Evolutionary conservation across 2,888 invertebrate genomes (phyloP), one percentile per base, ranked within the genome.

Genomic region (Sturmia bella): DNA sequence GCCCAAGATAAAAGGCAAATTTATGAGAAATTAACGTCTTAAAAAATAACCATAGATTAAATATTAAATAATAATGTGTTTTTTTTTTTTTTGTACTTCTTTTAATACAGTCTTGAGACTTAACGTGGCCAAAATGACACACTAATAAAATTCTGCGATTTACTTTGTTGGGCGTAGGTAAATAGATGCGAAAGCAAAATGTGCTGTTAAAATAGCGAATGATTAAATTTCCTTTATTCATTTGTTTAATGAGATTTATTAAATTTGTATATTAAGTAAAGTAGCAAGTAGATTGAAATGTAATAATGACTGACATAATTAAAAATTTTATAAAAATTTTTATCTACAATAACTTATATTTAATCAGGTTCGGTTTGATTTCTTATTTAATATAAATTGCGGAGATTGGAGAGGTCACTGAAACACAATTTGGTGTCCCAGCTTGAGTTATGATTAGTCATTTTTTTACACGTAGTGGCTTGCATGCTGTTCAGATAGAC

Each of bases 61-160:
- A 66, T 72, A 77, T 72, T 68, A 61, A 68, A 81, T 76, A 80
- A 72, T 73, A 69, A 63, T 61, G 13, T 15, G 24, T 27, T 39
- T 12, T 1, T 27, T 59, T 15, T 37, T 3, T 61, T 27, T 63
- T 43, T 19, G 24, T n/a, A n/a, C n/a, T n/a, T n/a, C n/a, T n/a
- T n/a, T 32, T 5, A 32, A 5, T 32, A 41, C 41, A 66, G 12
- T 15, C 19, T 17, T 12, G 1, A 45, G 43, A 52, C 48, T 68
- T 63, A 66, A 21, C 41, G 39, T 59, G 43, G 21, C 68, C 74
- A 52, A 66, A 39, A 64, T 13, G 27, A 24, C 66, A 54, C 59
- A 54, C 75, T 56, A n/a, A 52, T 61, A 43, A 45, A 52, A 39
- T 70, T 59, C 37, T n/a, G 21, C 21, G 11, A 41, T 63, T 70